These are phyloP conservation scores for Melanerpes formicivorus DNA, from an alignment of 2,113 vertebrate species.

Conservation along the genomic window DNA sequence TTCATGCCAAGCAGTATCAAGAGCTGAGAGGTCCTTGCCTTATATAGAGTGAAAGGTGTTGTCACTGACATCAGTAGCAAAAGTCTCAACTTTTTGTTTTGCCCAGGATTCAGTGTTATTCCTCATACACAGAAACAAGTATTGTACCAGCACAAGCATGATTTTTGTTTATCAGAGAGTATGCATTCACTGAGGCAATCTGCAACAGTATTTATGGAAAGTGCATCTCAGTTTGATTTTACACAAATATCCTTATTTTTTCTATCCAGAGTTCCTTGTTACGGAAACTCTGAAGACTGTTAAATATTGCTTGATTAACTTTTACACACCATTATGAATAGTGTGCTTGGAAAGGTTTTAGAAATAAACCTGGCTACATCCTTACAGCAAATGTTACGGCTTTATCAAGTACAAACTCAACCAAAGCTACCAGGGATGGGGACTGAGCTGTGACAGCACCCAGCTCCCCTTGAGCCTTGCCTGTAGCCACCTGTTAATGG, in stretches of 20 bases:
- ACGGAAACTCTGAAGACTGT: not conserved
- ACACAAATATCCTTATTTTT: not conserved
- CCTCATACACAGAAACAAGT: not conserved
- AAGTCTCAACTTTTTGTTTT: not conserved
- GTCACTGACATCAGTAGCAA: not conserved
- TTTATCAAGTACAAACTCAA: not conserved
- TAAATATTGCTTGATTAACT: not conserved
- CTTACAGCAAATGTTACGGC: not conserved
- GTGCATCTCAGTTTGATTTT: not conserved
- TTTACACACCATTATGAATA: not conserved
- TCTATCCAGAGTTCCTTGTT: not conserved
- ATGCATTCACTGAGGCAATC: not conserved
- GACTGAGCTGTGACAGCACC: not conserved
- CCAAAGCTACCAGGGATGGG: not conserved
- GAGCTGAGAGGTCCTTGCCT: not conserved
- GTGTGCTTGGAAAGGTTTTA: not conserved
- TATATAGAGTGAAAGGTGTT: not conserved
- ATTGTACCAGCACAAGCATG: not conserved
- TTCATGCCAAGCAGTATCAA: not conserved
- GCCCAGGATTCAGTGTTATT: not conserved
- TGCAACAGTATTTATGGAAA: not conserved
- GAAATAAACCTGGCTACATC: not conserved
- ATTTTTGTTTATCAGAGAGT: not conserved
- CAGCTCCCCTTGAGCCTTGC: slow-evolving; percentile 3
- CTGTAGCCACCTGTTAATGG: slow-evolving; percentile 53